Evolutionary conservation across 92 coral and sea anemone species (phyloP).

Genomic region (Bergia puertoricense): DNA sequence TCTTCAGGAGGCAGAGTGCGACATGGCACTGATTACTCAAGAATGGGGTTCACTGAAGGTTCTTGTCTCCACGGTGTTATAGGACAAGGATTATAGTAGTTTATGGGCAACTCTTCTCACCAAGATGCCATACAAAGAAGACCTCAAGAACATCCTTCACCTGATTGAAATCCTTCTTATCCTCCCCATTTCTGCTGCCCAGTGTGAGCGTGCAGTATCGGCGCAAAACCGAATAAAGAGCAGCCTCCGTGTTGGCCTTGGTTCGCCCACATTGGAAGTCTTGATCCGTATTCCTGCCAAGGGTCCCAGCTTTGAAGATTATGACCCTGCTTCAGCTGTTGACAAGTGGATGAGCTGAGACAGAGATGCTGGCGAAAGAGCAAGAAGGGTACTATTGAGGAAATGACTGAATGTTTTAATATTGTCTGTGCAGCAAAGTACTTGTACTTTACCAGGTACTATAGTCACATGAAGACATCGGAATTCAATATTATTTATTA

Average conservation of each 20-base stretch:
- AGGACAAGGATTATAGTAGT: constrained; percentile 43
- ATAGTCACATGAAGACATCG: too few relatives aligned
- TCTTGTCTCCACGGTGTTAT: constrained; percentile 40
- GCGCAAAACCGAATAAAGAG: constrained; percentile 50
- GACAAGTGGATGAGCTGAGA: constrained; percentile 41
- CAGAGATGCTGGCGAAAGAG: too few relatives aligned
- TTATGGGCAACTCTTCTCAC: constrained; percentile 47
- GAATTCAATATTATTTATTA: too few relatives aligned
- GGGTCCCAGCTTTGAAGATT: constrained; percentile 61
- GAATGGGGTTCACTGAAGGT: constrained; percentile 46
- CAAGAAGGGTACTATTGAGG: too few relatives aligned
- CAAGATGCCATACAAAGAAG: constrained; percentile 45
- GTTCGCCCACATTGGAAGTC: constrained; percentile 50
- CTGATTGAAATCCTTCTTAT: constrained; percentile 51
- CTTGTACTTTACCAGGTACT: too few relatives aligned
- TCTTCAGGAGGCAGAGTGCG: too few relatives aligned
- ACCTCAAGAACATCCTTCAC: constrained; percentile 45
- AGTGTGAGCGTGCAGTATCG: constrained; percentile 53
- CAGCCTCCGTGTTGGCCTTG: constrained; percentile 34
- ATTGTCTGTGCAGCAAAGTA: too few relatives aligned
- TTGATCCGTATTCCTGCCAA: constrained; percentile 60
- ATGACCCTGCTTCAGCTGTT: constrained; percentile 55
- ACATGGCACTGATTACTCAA: too few relatives aligned
- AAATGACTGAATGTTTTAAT: too few relatives aligned
- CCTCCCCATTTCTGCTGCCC: constrained; percentile 67